phyloP scores from a whole-genome alignment of 2,888 invertebrate genomes.

The Agonopterix alstromeriana region DNA sequence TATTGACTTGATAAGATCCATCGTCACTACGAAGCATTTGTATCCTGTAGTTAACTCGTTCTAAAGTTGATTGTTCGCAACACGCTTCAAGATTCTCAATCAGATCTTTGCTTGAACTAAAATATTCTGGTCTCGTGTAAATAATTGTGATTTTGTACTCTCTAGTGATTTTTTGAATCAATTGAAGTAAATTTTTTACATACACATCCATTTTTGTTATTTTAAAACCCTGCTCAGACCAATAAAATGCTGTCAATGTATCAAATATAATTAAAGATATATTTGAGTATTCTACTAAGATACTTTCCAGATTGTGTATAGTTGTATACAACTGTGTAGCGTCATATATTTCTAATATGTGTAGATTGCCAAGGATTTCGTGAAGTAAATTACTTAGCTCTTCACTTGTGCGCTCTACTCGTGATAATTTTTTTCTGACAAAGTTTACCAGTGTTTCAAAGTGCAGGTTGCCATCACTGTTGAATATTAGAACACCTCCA shows the following conservation, averaged over 20 bases:
- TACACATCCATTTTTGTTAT: conserved; percentile 69
- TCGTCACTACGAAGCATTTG: conserved; percentile 25
- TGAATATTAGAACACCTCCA: conserved; percentile 49
- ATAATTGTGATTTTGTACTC: conserved; percentile 67
- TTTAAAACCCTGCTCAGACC: conserved; percentile 67
- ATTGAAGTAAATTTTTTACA: conserved; percentile 50
- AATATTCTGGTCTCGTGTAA: conserved; percentile 73
- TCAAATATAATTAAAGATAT: conserved; percentile 59
- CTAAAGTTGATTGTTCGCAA: conserved; percentile 26
- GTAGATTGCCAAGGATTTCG: conserved; percentile 34
- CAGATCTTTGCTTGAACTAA: conserved; percentile 51
- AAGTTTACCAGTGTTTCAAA: conserved; percentile 26
- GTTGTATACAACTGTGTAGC: conserved; percentile 53
- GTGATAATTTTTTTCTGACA: conserved; percentile 26
- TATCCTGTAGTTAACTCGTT: conserved; percentile 54
- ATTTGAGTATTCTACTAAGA: conserved; percentile 45
- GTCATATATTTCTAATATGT: conserved; percentile 54
- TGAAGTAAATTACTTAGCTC: conserved; percentile 22
- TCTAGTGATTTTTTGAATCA: conserved; percentile 60
- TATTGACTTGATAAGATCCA: conserved; percentile 19
- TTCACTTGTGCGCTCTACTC: conserved; percentile 6
- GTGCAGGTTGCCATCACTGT: conserved; percentile 59
- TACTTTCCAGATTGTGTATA: conserved; percentile 56
- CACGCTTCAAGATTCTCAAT: conserved; percentile 33
- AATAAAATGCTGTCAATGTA: conserved; percentile 69